Evolutionary conservation across 2,113 vertebrate genomes (phyloP), one percentile per base, ranked within the genome.

Genomic region (Phyllopteryx taeniolatus): DNA sequence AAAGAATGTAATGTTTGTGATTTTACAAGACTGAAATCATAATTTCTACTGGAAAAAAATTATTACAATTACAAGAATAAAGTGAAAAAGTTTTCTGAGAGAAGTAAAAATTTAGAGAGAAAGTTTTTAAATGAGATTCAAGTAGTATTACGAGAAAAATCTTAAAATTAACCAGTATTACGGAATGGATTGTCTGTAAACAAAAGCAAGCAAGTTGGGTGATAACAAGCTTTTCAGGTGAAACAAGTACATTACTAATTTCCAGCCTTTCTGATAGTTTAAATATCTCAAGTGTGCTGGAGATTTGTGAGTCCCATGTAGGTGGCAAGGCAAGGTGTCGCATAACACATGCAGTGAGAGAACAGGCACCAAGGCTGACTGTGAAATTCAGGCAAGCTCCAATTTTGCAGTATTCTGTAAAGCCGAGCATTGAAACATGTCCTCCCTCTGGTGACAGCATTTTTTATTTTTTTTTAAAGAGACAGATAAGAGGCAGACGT

Each of bases 291-390:
- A 22, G 14, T 17, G 59, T 33, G 31, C 15, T 17, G 59, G 1
- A 39, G 35, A 39, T 39, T 39, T 35, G 59, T 9, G 59, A 35
- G 8, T 61, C 31, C 4, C 14, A 5, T 61, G 59, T 12, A 33
- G 59, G 35, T 61, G 59, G 31, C 13, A 61, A 61, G 31, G 31
- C 14, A 8, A 5, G 35, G 33, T 61, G 59, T 61, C 59, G 0
- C 27, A 33, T 61, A 35, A 61, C 31, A 35, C 59, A 61, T 33
- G 59, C 59, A 61, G 59, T 11, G 59, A 61, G 14, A 61, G 31
- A 61, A 61, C 56, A 59, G 56, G 27, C 59, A 35, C 59, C 31
- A 61, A 35, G 59, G 27, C 57, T 35, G 57, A 60, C 57, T 60
- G 57, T 35, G 57, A 33, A 61, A 61, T 61, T 35, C 59, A 61